These are phyloP conservation scores for Eupeodes luniger DNA, from an alignment of 2,888 invertebrate species.

Conservation along the genomic window DNA sequence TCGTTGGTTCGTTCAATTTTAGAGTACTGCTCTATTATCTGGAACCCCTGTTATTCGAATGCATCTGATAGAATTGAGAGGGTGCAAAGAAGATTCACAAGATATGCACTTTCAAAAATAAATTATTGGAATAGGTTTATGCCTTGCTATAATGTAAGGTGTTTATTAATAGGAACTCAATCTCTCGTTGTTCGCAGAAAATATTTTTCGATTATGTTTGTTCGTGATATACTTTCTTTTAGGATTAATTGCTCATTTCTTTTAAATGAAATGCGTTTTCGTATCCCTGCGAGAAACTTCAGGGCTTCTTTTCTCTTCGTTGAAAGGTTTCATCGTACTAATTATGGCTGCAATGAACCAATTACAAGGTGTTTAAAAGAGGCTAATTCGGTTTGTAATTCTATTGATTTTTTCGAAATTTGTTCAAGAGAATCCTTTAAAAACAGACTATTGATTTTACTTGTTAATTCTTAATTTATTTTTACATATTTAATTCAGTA, in stretches of 20 bases:
- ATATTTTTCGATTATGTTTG: slow-evolving; percentile 15
- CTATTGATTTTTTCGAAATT: background rate
- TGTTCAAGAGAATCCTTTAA: slow-evolving; percentile 4
- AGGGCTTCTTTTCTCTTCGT: background rate
- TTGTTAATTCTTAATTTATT: no score
- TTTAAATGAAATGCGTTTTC: background rate
- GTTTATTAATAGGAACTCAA: slow-evolving; percentile 5
- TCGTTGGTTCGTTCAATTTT: no score
- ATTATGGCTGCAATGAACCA: slow-evolving; percentile 11
- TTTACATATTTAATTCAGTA: no score
- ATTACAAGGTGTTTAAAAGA: slow-evolving; percentile 2
- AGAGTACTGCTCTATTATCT: background rate
- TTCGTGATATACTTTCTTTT: slow-evolving; percentile 10
- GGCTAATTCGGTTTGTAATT: background rate
- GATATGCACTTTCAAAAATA: slow-evolving; percentile 6
- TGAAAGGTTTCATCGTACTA: background rate
- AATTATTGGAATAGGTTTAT: slow-evolving; percentile 13
- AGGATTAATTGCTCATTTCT: background rate
- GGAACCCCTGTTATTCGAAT: background rate
- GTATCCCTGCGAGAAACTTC: background rate
- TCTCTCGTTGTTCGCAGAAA: background rate
- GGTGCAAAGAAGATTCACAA: background rate
- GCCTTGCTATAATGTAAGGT: background rate
- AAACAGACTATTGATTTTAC: background rate
- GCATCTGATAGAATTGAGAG: background rate